phyloP scores from a whole-genome alignment of 2,797 vertebrate species.

The Micromesistius poutassou region DNA sequence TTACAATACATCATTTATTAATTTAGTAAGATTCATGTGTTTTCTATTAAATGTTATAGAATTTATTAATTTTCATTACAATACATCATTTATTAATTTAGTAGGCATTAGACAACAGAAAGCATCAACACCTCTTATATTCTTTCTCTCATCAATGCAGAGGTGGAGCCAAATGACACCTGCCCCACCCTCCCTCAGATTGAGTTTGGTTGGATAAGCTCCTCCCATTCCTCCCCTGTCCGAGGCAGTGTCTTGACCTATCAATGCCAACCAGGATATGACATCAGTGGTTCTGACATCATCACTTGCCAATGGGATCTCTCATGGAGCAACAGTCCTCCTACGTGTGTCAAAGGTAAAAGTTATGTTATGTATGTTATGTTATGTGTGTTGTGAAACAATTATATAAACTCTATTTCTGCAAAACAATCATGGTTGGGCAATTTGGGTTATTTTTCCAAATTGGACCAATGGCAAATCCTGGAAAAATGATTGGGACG shows the following conservation, averaged over 20 bases:
- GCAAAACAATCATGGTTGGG: neutral
- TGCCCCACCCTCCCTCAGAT: conserved; percentile 83
- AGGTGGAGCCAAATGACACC: conserved; percentile 89
- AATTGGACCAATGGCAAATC: neutral
- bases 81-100: too few relatives aligned
- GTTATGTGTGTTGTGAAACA: neutral
- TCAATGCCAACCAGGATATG: conserved; percentile 89
- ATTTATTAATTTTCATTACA: too few relatives aligned
- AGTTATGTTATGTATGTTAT: neutral
- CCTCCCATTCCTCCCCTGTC: conserved; percentile 84
- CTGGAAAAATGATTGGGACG: neutral
- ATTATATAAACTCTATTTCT: neutral
- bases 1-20: too few relatives aligned
- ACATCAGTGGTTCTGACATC: conserved; percentile 90
- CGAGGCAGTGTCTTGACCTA: conserved; percentile 91
- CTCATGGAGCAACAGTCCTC: conserved; percentile 88
- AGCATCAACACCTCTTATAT: neutral
- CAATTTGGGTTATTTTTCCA: neutral
- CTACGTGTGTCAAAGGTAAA: conserved; percentile 85
- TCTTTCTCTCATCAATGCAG: conserved; percentile 58
- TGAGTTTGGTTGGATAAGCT: conserved; percentile 87
- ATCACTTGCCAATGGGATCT: conserved; percentile 95
- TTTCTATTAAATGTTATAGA: too few relatives aligned
- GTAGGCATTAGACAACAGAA: neutral
- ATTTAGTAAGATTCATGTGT: too few relatives aligned